Base-by-base conservation (phyloP, 1,140 invertebrate species). In the Pantala flavescens region DNA sequence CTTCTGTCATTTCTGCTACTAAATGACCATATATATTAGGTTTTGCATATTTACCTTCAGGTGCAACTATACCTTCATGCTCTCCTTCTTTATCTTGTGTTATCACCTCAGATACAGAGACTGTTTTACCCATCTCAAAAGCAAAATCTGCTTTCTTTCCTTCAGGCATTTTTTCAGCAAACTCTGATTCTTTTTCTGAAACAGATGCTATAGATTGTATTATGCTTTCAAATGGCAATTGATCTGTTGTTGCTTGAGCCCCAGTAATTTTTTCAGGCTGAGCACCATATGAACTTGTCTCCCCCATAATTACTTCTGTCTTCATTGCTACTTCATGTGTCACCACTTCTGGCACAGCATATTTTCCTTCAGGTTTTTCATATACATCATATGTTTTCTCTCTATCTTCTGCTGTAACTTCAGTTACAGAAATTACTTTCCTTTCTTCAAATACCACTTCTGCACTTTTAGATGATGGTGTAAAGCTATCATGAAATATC, bases 401-500 rank as follows among this genome's bases (percentile, higher is more conserved):
- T 21, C n/a, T 63, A 24, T 72, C 71, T 36, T 75, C 43, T 71
- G 74, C 71, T 43, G 43, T 24, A 24, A 76, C 49, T 71, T 72
- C 74, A 73, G 43, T 42, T 42, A 73, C 73, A 1, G 73, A 77
- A 73, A 75, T 73, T 74, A 80, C 74, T 74, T 77, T 49, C 71
- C 78, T 49, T 74, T 78, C 77, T 19, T 79, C 77, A 21, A 63
- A 63, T 7, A 63, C 49, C 55, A 9, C 43, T 43, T 73, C 49
- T 7, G 49, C 74, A 19, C 71, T 73, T 73, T 72, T 24, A 23
- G 55, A 55, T 28, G 19, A n/a, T 5, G 74, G 76, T 72, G 14
- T 14, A 70, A 19, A 21, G 11, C 49, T n/a, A 73, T 75, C 71
- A 74, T 49, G 19, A 7, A 23, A 70, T 73, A 74, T 55, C 43